Evolutionary conservation across 2,113 vertebrate genomes (phyloP).

Genomic region (Prionailurus viverrinus): DNA sequence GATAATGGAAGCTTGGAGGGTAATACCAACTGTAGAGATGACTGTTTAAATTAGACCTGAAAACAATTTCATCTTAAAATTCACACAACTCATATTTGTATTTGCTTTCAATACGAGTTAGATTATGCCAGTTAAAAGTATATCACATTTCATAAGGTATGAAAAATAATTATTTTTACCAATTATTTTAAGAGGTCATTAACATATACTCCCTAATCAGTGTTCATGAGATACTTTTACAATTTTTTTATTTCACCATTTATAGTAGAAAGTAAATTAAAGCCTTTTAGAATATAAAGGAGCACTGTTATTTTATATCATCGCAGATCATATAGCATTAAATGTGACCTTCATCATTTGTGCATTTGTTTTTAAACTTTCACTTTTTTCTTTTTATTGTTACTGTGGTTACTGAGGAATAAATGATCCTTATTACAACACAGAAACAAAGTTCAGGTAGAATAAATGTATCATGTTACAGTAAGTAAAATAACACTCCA

Average conservation of each 20-base stretch:
- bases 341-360: neutral
- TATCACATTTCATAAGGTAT: neutral
- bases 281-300: neutral
- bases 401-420: neutral
- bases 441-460: neutral
- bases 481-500: neutral
- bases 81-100: neutral
- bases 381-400: neutral
- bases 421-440: neutral
- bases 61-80: constrained; percentile 15
- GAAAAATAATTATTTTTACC: constrained; percentile 15
- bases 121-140: neutral
- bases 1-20: neutral
- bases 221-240: neutral
- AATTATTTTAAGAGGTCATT: neutral
- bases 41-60: neutral
- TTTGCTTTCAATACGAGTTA: neutral
- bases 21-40: neutral
- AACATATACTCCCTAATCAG: neutral
- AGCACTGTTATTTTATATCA: neutral
- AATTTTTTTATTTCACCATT: neutral
- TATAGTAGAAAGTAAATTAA: neutral
- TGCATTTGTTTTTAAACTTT: neutral
- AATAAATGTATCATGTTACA: neutral
- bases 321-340: neutral